Evolutionary conservation across 2,888 invertebrate genomes (phyloP).

Genomic region (Sesia bembeciformis): DNA sequence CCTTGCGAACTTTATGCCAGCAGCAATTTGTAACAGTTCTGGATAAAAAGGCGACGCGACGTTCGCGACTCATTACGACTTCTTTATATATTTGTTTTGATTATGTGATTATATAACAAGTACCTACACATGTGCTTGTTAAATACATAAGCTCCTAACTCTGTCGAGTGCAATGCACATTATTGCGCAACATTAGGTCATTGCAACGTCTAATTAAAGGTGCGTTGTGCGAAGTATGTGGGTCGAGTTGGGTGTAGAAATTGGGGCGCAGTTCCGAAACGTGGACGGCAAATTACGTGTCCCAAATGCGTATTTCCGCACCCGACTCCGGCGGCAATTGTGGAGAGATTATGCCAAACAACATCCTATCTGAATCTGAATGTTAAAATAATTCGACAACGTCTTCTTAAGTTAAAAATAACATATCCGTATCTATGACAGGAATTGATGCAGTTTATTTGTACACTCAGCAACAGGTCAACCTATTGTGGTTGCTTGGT

Average conservation of each 20-base stretch:
- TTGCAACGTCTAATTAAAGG: conserved; percentile 51
- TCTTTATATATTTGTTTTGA: no score
- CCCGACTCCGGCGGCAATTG: conserved; percentile 20
- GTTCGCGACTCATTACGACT: no score
- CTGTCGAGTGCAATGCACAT: conserved; percentile 33
- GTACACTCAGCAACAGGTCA: no score
- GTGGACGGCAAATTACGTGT: conserved; percentile 32
- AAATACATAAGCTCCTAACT: conserved; percentile 20
- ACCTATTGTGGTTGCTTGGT: no score
- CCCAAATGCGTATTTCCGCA: conserved; percentile 54
- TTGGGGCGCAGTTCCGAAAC: conserved; percentile 40
- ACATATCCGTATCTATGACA: no score
- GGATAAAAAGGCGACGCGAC: no score
- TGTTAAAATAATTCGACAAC: no score
- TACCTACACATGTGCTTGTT: conserved; percentile 15
- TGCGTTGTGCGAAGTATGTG: conserved; percentile 35
- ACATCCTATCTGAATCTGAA: no score
- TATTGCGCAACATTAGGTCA: conserved; percentile 31
- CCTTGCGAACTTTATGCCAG: no score
- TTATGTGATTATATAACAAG: not conserved
- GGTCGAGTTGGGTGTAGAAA: conserved; percentile 17
- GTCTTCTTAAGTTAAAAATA: no score
- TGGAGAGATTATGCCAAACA: not conserved
- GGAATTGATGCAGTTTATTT: no score
- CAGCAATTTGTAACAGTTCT: no score